Conservation (phyloP, 1,140 invertebrate genomes). For the Reticulitermes speratus region DNA sequence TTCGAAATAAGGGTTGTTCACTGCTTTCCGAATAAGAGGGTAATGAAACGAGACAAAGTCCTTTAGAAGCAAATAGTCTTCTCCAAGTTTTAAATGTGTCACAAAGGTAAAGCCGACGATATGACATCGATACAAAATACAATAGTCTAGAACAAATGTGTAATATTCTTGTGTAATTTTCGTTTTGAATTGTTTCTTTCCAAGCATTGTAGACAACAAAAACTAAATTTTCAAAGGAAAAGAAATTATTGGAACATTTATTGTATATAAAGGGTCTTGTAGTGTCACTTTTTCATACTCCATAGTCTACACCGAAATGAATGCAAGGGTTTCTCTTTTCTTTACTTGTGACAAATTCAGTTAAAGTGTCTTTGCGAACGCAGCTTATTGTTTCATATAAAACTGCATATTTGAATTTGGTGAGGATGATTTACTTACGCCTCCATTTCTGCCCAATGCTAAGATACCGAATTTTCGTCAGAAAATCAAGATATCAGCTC, state of each 20-base stretch:
- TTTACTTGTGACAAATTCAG: too few species aligned
- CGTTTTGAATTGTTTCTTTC: not conserved
- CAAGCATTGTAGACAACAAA: not conserved
- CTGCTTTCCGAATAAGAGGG: not conserved
- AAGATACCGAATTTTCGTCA: too few species aligned
- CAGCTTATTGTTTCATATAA: too few species aligned
- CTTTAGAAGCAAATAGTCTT: not conserved
- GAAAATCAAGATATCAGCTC: too few species aligned
- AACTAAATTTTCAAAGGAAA: not conserved
- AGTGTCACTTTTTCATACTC: not conserved
- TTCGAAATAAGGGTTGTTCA: not conserved
- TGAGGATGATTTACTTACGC: too few species aligned
- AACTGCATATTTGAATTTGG: too few species aligned
- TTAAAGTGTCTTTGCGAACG: too few species aligned
- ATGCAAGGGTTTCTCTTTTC: too few species aligned
- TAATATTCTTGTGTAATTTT: not conserved
- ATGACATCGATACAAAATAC: not conserved
- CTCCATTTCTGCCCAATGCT: too few species aligned
- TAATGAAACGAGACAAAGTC: not conserved
- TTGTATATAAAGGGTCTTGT: not conserved
- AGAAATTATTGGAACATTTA: not conserved
- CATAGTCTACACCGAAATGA: too few species aligned
- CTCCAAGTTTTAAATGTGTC: not conserved
- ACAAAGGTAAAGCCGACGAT: not conserved
- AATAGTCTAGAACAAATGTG: not conserved